phyloP scores from a whole-genome alignment of 2,113 vertebrate genomes.

The Lutjanus erythropterus region DNA sequence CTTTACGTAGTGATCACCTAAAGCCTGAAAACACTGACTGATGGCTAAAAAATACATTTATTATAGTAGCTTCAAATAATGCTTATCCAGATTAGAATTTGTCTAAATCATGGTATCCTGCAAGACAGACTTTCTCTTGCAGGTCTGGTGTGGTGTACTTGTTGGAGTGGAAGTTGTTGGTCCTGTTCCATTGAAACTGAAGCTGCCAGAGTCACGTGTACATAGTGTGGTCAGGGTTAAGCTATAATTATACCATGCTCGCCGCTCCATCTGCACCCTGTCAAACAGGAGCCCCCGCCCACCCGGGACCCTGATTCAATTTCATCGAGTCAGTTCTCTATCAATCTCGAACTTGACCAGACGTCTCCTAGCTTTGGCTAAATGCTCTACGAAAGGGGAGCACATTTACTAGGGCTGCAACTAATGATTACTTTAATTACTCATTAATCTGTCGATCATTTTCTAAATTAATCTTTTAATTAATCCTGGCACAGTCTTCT shows the following conservation, averaged over 20 bases:
- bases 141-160: neutral
- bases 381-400: constrained; percentile 2
- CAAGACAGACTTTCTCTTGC: neutral
- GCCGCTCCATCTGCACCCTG: constrained; percentile 54
- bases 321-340: constrained; percentile 75
- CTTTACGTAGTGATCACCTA: neutral
- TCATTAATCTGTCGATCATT: too few species aligned
- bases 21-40: neutral
- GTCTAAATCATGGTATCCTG: neutral
- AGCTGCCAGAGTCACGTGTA: constrained; percentile 47
- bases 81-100: neutral
- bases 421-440: neutral
- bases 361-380: constrained; percentile 14
- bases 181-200: constrained; percentile 64
- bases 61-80: neutral
- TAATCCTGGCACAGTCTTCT: too few species aligned
- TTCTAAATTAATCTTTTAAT: too few species aligned
- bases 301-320: constrained; percentile 64
- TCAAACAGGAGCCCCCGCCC: constrained; percentile 45
- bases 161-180: constrained; percentile 24
- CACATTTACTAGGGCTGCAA: too few species aligned
- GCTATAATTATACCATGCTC: constrained; percentile 76
- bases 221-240: constrained; percentile 51
- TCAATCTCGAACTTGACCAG: constrained; percentile 28
- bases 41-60: neutral